phyloP scores from a whole-genome alignment of 2,113 vertebrate genomes.

The Apteryx owenii region DNA sequence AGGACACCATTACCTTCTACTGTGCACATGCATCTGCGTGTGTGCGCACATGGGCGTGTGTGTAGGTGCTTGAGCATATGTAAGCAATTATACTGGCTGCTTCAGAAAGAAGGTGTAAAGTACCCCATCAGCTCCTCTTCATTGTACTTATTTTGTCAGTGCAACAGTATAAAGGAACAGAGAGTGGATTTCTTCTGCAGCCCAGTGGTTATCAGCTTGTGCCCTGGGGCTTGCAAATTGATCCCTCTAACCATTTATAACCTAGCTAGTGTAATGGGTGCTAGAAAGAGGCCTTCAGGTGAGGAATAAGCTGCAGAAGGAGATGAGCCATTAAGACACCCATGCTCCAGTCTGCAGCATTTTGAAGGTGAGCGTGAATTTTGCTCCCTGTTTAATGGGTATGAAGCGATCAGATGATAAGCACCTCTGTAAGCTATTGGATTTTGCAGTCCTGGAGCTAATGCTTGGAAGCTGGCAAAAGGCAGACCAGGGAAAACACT shows the following conservation, averaged over 20 bases:
- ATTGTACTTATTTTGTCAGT: not conserved
- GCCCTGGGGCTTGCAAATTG: not conserved
- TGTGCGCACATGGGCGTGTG: not conserved
- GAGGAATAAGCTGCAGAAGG: not conserved
- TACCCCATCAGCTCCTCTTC: not conserved
- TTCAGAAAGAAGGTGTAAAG: not conserved
- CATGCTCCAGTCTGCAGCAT: not conserved
- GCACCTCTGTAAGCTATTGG: not conserved
- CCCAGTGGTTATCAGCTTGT: not conserved
- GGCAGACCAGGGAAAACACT: fast-evolving
- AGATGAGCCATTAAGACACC: not conserved
- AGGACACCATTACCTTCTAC: not conserved
- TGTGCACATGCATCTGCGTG: not conserved
- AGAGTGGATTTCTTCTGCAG: not conserved
- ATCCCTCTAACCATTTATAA: not conserved
- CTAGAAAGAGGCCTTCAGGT: not conserved
- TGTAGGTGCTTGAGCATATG: not conserved
- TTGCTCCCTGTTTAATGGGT: not conserved
- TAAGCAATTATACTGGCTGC: not conserved
- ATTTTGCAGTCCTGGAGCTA: not conserved
- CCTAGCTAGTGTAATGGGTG: not conserved
- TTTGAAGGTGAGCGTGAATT: not conserved
- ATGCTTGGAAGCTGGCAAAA: not conserved
- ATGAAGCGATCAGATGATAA: not conserved
- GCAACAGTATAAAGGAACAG: not conserved